Percentiles rank a stretch among this genome's conserved stretches.
Evolutionary conservation across 2,113 vertebrate species (phyloP).

Genomic region (Amblyornis subalaris): DNA sequence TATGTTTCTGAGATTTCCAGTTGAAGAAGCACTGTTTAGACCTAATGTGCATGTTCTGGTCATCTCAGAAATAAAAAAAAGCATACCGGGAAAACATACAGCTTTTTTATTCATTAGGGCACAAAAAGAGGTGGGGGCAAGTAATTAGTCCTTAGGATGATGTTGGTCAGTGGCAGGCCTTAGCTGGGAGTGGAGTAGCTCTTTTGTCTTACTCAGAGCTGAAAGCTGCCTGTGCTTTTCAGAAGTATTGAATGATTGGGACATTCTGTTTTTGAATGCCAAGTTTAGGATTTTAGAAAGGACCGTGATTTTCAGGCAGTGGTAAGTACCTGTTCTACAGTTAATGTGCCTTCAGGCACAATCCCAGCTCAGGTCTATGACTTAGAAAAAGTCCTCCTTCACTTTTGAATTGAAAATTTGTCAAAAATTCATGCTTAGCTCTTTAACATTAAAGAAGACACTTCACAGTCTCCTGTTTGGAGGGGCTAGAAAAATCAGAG

Average conservation of each 20-base stretch:
- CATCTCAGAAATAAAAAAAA: not conserved
- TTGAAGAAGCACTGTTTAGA: not conserved
- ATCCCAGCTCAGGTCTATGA: not conserved
- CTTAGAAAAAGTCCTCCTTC: not conserved
- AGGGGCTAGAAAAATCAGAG: not conserved
- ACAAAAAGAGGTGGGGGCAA: accelerated
- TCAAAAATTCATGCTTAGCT: not conserved
- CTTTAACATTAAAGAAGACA: not conserved
- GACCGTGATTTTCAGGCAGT: not conserved
- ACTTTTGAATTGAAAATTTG: not conserved
- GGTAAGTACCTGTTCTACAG: not conserved
- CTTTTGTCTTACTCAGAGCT: not conserved
- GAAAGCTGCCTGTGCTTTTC: not conserved
- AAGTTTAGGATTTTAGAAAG: not conserved
- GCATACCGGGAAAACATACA: accelerated
- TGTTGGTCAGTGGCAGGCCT: not conserved
- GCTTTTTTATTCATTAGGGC: not conserved
- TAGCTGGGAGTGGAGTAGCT: not conserved
- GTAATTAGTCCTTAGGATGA: not conserved
- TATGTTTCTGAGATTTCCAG: not conserved
- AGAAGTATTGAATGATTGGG: not conserved
- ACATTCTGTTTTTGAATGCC: not conserved
- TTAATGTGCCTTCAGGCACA: not conserved
- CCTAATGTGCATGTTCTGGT: not conserved
- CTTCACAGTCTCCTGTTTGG: not conserved